Evolutionary conservation across 2,113 vertebrate species (phyloP).

Genomic region (Tringa solitaria): DNA sequence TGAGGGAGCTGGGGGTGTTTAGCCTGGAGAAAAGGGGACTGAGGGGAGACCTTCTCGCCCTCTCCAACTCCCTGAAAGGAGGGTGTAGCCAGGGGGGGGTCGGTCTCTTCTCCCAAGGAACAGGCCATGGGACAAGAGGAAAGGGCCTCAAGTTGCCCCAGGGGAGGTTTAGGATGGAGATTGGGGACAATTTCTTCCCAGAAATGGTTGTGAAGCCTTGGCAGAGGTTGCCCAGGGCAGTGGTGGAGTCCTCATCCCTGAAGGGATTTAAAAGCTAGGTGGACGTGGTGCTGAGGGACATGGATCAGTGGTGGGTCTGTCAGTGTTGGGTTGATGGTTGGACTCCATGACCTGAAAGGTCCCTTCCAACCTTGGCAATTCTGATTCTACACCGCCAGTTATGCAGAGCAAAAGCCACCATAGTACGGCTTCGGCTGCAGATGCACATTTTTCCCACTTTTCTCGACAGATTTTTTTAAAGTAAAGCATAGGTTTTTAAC

Average conservation of each 20-base stretch:
- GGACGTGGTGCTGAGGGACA: background rate
- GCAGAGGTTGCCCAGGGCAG: background rate
- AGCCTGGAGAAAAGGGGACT: background rate
- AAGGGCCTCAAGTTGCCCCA: background rate
- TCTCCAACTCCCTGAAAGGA: background rate
- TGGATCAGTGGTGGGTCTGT: background rate
- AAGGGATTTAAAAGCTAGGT: background rate
- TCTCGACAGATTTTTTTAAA: background rate
- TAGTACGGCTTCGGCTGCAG: background rate
- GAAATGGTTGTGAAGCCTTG: background rate
- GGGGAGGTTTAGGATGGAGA: background rate
- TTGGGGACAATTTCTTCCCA: fast-evolving
- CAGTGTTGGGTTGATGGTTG: too few relatives aligned
- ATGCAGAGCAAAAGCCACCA: background rate
- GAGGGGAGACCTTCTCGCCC: background rate
- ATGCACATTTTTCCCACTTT: background rate
- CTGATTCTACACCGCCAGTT: too few relatives aligned
- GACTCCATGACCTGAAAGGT: too few relatives aligned
- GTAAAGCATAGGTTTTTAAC: background rate
- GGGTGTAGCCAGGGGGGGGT: background rate
- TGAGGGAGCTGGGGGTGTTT: background rate
- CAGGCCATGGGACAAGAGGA: background rate
- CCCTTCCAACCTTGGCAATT: too few relatives aligned
- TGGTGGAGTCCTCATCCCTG: background rate
- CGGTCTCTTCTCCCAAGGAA: background rate